These are phyloP conservation scores for Pogoniulus pusillus DNA, from an alignment of 2,797 vertebrate genomes.

Conservation along the genomic window DNA sequence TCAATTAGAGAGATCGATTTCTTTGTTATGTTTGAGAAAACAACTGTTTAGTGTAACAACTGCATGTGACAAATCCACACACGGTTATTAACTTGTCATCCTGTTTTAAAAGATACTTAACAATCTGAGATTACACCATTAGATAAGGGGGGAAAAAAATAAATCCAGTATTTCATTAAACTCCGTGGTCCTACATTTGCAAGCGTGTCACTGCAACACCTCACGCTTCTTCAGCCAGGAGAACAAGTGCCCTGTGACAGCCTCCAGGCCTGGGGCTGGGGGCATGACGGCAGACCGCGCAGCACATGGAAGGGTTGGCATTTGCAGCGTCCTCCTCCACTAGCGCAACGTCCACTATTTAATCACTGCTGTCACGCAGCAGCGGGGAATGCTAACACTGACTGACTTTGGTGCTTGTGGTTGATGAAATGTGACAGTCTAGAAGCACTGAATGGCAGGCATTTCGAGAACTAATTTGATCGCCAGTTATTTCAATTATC, in stretches of 20 bases:
- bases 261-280: fast-evolving
- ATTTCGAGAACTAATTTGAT: slow-evolving; percentile 7
- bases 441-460: neutral
- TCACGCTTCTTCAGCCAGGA: neutral
- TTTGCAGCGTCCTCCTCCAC: neutral
- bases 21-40: slow-evolving; percentile 37
- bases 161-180: neutral
- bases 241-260: neutral
- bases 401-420: neutral
- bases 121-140: neutral
- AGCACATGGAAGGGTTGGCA: neutral
- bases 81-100: slow-evolving; percentile 56
- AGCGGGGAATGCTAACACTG: fast-evolving
- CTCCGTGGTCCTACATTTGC: neutral
- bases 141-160: neutral
- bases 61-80: slow-evolving; percentile 24
- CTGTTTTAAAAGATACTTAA: slow-evolving; percentile 13
- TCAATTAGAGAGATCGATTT: slow-evolving; percentile 37
- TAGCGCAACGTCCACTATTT: neutral
- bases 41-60: slow-evolving; percentile 39
- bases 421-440: neutral
- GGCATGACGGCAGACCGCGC: fast-evolving
- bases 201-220: neutral
- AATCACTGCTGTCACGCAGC: fast-evolving
- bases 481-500: neutral